Evolutionary conservation across 1,140 invertebrate genomes (phyloP), one percentile per base, ranked within the genome.

Genomic region (Lasioglossum baleicum): DNA sequence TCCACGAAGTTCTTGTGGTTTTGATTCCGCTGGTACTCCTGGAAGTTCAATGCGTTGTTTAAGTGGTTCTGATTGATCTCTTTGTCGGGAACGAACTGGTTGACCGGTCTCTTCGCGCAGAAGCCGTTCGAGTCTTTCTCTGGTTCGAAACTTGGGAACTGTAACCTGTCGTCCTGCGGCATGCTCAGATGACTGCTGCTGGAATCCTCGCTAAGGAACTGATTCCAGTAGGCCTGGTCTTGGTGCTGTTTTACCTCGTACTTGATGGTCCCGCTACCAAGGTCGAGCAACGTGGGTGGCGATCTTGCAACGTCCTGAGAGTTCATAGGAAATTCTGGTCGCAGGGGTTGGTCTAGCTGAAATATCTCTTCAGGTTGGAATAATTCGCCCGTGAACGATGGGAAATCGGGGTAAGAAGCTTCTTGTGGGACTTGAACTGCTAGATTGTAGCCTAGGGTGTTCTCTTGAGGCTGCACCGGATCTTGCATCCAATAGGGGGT

Each of bases 311-410:
- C 84, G 0, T 94, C 94, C 44, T 91, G 90, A 7, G 93, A 91
- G 65, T 90, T 90, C 2, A 85, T 53, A 0, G 89, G 73, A 73
- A 94, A 95, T 76, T 96, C 95, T 0, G 95, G 92, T 82, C 95
- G 93, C n/a, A 96, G 93, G 0, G 96, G 96, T 88, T 96, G 96
- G 80, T 96, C 96, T 56, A 96, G 87, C 88, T 96, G 96, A 87
- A 96, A 97, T 66, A 96, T 96, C 90, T 96, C 95, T 87, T 96
- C 96, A 0, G 96, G 95, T 84, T 96, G 96, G 87, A 96, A 96
- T n/a, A 96, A 93, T 83, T 96, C 96, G 11, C 94, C 94, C 0
- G 94, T 92, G 67, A 95, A 94, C 5, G 94, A 90, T 0, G 94
- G 90, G 56, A 95, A 94, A 64, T 95, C 94, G 60, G 89, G 87